Evolutionary conservation across 2,113 vertebrate genomes (phyloP).

Genomic region (Motacilla tschutschensis): DNA sequence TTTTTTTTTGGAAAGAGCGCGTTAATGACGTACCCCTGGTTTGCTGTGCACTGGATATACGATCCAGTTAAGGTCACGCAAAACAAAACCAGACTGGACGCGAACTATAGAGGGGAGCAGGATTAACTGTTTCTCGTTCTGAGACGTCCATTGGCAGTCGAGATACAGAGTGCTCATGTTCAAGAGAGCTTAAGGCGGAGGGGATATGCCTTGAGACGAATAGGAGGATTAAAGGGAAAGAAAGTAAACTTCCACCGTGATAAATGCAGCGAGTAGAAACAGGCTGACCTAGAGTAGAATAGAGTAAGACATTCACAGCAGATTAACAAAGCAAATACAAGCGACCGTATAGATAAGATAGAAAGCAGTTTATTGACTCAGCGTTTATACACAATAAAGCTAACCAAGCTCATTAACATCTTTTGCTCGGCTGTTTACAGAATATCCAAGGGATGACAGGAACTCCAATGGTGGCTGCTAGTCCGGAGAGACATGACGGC

Average conservation of each 20-base stretch:
- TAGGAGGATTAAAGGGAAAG: constrained; percentile 46
- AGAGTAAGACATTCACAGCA: constrained; percentile 44
- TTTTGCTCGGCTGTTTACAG: constrained; percentile 75
- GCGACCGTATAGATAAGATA: constrained; percentile 74
- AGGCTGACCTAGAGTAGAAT: constrained; percentile 46
- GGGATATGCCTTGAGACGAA: not conserved
- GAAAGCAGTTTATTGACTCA: constrained; percentile 70
- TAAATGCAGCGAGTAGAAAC: constrained; percentile 44
- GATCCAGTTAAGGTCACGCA: constrained; percentile 22
- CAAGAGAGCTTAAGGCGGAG: not conserved
- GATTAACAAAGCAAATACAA: constrained; percentile 73
- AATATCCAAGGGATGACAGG: constrained; percentile 99
- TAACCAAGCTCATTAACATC: constrained; percentile 70
- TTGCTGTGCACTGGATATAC: not conserved
- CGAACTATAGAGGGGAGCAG: not conserved
- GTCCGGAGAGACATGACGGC: constrained; percentile 96
- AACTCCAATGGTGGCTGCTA: constrained; percentile 97
- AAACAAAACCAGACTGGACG: constrained; percentile 8
- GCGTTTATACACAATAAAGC: constrained; percentile 59
- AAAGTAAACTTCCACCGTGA: constrained; percentile 62
- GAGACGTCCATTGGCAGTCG: not conserved
- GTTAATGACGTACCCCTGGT: not conserved
- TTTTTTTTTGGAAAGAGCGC: not conserved
- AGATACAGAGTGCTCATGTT: not conserved
- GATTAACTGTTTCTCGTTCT: not conserved